These are phyloP conservation scores for Drosophila paulistorum DNA, from an alignment of 1,140 invertebrate species.

Conservation along the genomic window DNA sequence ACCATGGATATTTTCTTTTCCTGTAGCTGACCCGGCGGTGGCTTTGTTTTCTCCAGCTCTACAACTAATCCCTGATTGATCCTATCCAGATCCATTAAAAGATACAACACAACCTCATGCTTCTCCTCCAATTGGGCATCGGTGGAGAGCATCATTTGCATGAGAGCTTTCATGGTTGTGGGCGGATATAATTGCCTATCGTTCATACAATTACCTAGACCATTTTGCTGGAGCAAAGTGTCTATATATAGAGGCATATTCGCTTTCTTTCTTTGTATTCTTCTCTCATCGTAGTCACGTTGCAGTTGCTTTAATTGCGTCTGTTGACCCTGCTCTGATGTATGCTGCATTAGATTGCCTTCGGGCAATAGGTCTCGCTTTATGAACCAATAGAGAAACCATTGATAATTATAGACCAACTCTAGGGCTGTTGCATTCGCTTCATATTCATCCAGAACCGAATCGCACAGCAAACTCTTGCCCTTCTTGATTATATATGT, in stretches of 20 bases:
- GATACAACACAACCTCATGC: constrained; percentile 91
- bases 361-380: constrained; percentile 91
- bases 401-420: constrained; percentile 89
- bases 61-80: constrained; percentile 11
- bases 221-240: constrained; percentile 83
- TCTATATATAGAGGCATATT: constrained; percentile 85
- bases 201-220: not conserved
- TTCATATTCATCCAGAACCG: constrained; percentile 75
- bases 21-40: not conserved
- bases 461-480: not conserved
- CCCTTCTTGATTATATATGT: constrained; percentile 64
- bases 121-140: constrained; percentile 87
- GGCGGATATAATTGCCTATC: constrained; percentile 89
- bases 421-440: constrained; percentile 84
- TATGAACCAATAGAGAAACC: constrained; percentile 92
- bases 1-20: constrained; percentile 83
- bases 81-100: constrained; percentile 90
- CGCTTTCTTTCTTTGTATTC: constrained; percentile 35
- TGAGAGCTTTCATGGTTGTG: constrained; percentile 89
- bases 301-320: constrained; percentile 17
- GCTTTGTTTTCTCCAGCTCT: no score
- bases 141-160: constrained; percentile 89
- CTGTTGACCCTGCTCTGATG: not conserved
- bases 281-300: constrained; percentile 16
- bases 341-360: constrained; percentile 12